Conservation (phyloP, 2,888 invertebrate genomes). For the Epistrophe grossulariae region DNA sequence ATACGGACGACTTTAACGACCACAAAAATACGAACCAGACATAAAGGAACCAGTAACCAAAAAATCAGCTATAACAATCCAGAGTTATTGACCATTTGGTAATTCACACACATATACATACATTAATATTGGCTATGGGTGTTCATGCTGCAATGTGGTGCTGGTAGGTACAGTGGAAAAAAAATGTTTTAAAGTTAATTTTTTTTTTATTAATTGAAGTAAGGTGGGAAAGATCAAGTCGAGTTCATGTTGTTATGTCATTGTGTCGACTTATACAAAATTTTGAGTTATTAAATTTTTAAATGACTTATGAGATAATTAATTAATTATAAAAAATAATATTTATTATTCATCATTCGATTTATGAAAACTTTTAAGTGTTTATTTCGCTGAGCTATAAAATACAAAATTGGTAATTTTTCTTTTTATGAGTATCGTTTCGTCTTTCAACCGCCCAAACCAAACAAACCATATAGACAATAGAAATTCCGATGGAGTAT, state of each 20-base stretch:
- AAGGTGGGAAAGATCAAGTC: not conserved
- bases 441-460: too few species aligned
- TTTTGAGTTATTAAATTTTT: not conserved
- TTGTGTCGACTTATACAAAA: not conserved
- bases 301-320: too few species aligned
- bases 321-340: too few species aligned
- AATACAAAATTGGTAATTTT: too few species aligned
- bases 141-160: conserved; percentile 19
- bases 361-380: too few species aligned
- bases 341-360: too few species aligned
- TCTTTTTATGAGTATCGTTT: too few species aligned
- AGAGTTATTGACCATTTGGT: conserved; percentile 44
- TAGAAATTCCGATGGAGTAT: too few species aligned
- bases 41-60: conserved; percentile 65
- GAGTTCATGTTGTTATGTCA: not conserved
- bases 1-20: conserved; percentile 56
- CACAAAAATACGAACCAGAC: conserved; percentile 56
- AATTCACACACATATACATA: not conserved
- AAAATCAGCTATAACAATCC: conserved; percentile 45
- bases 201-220: not conserved
- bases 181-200: not conserved
- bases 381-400: too few species aligned
- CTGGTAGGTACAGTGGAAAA: not conserved
- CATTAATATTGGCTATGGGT: not conserved
- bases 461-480: too few species aligned